Evolutionary conservation across 2,888 invertebrate species (phyloP).

Genomic region (Agapetus fuscipes): DNA sequence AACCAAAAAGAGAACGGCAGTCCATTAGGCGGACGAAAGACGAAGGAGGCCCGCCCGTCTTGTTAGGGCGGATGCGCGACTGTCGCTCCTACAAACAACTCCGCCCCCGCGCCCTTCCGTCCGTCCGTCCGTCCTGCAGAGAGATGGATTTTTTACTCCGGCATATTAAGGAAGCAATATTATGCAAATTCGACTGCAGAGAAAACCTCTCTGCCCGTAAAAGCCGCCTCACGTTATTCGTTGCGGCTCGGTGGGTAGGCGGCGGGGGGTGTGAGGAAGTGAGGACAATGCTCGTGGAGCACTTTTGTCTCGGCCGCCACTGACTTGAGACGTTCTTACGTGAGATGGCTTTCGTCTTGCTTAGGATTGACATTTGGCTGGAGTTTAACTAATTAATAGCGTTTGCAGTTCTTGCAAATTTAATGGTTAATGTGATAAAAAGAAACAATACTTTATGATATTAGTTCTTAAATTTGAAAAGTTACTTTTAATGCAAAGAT

Average conservation of each 20-base stretch:
- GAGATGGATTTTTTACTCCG: constrained; percentile 25
- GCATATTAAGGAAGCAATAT: constrained; percentile 45
- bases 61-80: constrained; percentile 1
- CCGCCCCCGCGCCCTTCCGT: not conserved
- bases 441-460: too few species aligned
- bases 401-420: too few species aligned
- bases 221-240: constrained; percentile 14
- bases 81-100: not conserved
- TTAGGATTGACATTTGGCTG: too few species aligned
- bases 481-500: too few species aligned
- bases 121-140: constrained; percentile 3
- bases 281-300: constrained; percentile 5
- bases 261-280: too few species aligned
- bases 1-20: constrained; percentile 3
- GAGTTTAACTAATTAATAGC: too few species aligned
- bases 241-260: not conserved
- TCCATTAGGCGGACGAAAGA: constrained; percentile 9
- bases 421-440: too few species aligned
- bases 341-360: too few species aligned
- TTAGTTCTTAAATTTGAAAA: too few species aligned
- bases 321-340: constrained; percentile 3
- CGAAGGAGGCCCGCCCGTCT: constrained; percentile 3
- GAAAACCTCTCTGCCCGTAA: constrained; percentile 22
- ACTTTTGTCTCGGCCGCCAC: constrained; percentile 12
- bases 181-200: constrained; percentile 41